Evolutionary conservation across 2,888 invertebrate genomes (phyloP), one percentile per base, ranked within the genome.

Genomic region (Alentia gelatinosa): DNA sequence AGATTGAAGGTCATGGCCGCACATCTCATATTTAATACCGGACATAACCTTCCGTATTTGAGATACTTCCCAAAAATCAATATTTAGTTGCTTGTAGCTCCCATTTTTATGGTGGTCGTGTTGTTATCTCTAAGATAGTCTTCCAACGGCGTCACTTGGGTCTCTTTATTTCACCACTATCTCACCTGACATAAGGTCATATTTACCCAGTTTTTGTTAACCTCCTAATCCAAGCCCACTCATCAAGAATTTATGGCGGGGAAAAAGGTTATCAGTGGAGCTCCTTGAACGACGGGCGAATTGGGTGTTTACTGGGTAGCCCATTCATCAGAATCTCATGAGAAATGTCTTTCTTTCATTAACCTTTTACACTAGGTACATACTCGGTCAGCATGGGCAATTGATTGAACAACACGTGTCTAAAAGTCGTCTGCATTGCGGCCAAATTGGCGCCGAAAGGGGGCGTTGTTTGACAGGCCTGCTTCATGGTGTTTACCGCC

Each of bases 341-440:
- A 83, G 39, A 83, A 40, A 83, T 83, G 83, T 30, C 40, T 30
- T 37, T 37, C 39, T 40, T 83, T 83, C 37, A 83, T 83, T 37
- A 83, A 83, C 83, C 83, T 83, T 83, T 83, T 83, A 83, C 83
- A 39, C 83, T 40, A 26, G 35, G 83, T 39, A 83, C 83, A 83
- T 30, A 83, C 83, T 83, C 68, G 30, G 30, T 68, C n/a, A 26
- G 19, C 68, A 68, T 30, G 33, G 68, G 4, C 68, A 68, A 68
- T 68, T 68, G 68, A 26, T 68, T 68, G 68, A 68, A 68, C 68
- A 68, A 68, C 68, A 68, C 33, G 68, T 68, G 68, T 68, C 68
- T 12, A 68, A 68, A 68, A 68, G 68, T 30, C 68, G 68, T 68
- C 68, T 68, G 68, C 68, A 30, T 30, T 26, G 68, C 68, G 68